Conservation (phyloP, 2,888 invertebrate genomes). For the Agrotis clavis region DNA sequence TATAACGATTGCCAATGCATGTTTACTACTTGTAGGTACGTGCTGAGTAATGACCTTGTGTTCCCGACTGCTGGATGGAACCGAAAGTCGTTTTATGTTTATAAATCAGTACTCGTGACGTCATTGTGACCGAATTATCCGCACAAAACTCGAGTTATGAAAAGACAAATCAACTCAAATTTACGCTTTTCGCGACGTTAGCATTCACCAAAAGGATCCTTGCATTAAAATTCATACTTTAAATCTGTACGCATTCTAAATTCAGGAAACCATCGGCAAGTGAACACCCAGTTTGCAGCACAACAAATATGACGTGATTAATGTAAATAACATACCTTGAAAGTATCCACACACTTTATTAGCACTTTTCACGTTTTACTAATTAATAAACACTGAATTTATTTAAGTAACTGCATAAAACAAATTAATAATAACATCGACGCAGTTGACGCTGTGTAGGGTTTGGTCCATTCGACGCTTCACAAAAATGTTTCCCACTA, state of each 20-base stretch:
- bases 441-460: conserved; percentile 77
- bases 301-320: conserved; percentile 80
- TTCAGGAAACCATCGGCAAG: conserved; percentile 69
- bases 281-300: conserved; percentile 79
- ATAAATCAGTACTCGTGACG: conserved; percentile 88
- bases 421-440: conserved; percentile 79
- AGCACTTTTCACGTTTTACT: conserved; percentile 67
- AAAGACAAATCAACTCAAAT: conserved; percentile 62
- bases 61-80: conserved; percentile 83
- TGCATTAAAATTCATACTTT: conserved; percentile 38
- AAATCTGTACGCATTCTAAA: conserved; percentile 51
- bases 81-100: conserved; percentile 86
- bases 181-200: conserved; percentile 38
- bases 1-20: conserved; percentile 83
- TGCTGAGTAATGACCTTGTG: conserved; percentile 86
- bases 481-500: conserved; percentile 79
- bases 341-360: conserved; percentile 69
- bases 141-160: conserved; percentile 72
- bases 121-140: conserved; percentile 86
- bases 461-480: conserved; percentile 82
- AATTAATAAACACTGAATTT: conserved; percentile 63
- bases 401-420: conserved; percentile 46
- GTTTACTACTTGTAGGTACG: conserved; percentile 81
- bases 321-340: conserved; percentile 84
- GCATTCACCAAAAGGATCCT: conserved; percentile 35